Conservation (phyloP, 2,113 vertebrate genomes). For the Rostratula benghalensis region DNA sequence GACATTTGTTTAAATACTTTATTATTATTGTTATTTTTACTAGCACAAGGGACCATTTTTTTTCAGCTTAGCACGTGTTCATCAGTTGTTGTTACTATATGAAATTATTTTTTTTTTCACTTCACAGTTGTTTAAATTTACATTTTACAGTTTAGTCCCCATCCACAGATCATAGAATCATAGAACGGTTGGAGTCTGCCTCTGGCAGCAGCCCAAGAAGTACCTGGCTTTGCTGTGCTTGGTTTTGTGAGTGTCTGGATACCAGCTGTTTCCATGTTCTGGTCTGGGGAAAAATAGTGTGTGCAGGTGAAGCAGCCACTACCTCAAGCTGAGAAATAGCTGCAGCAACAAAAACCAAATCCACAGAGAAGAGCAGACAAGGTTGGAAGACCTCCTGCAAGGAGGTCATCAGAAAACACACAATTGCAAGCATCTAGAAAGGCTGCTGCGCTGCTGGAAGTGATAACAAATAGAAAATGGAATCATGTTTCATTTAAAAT, state of each 20-base stretch:
- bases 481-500: neutral
- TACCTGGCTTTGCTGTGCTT: neutral
- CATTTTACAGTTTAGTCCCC: neutral
- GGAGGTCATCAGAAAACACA: neutral
- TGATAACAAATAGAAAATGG: neutral
- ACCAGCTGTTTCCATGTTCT: neutral
- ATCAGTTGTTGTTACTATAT: neutral
- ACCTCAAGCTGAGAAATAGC: neutral
- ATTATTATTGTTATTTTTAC: neutral
- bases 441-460: neutral
- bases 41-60: neutral
- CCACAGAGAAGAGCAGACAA: neutral
- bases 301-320: neutral
- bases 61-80: neutral
- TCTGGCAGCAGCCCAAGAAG: neutral
- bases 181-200: neutral
- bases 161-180: neutral
- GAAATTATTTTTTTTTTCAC: neutral
- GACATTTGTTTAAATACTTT: neutral
- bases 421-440: neutral
- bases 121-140: neutral
- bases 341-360: neutral
- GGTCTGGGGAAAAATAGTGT: neutral
- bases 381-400: neutral
- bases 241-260: neutral